These are phyloP conservation scores for Palythoa grandis DNA, from an alignment of 92 coral and sea anemone genomes.

Conservation along the genomic window DNA sequence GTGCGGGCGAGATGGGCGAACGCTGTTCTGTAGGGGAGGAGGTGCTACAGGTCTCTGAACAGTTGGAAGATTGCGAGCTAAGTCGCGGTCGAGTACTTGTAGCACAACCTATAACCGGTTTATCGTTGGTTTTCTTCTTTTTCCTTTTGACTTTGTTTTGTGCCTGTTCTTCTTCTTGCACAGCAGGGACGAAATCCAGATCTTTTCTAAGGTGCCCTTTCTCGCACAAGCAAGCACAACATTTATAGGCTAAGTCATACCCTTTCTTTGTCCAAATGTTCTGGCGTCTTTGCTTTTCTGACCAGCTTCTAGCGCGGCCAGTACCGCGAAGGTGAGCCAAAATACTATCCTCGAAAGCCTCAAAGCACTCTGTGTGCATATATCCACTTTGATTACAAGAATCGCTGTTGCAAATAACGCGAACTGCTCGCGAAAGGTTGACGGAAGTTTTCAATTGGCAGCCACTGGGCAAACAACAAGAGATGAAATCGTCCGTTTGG, in stretches of 20 bases:
- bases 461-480: constrained; percentile 97
- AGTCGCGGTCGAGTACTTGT: constrained; percentile 72
- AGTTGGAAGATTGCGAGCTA: constrained; percentile 86
- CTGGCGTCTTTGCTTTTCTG: constrained; percentile 96
- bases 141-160: constrained; percentile 74
- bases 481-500: constrained; percentile 70
- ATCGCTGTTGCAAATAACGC: constrained; percentile 95
- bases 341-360: constrained; percentile 93
- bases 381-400: constrained; percentile 83
- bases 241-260: constrained; percentile 95
- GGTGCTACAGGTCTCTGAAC: constrained; percentile 67
- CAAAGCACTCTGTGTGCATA: constrained; percentile 97
- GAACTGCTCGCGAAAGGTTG: constrained; percentile 81
- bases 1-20: constrained; percentile 88
- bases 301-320: constrained; percentile 99
- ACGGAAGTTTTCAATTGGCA: constrained; percentile 84
- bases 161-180: constrained; percentile 75
- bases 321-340: constrained; percentile 90
- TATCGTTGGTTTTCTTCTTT: constrained; percentile 92
- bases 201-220: constrained; percentile 97
- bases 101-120: constrained; percentile 77
- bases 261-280: constrained; percentile 99
- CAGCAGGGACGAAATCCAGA: constrained; percentile 80
- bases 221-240: constrained; percentile 97
- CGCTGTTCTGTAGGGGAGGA: constrained; percentile 82